Conservation (phyloP, 1,140 invertebrate species). For the Aleiodes sp. region DNA sequence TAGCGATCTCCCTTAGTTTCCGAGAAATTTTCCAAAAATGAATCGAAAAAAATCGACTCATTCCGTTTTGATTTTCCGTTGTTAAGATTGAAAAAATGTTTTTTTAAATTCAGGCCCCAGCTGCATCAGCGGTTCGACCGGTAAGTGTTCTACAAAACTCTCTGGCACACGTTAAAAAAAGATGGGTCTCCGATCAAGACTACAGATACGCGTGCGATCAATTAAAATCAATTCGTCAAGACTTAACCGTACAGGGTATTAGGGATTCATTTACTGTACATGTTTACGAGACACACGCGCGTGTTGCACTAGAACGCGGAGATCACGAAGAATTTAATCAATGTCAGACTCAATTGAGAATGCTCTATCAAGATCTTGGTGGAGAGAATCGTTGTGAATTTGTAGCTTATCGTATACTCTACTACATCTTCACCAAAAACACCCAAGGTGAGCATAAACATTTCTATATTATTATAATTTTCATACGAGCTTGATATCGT, state of each 20-base stretch:
- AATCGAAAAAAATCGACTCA: neutral
- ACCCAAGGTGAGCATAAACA: constrained; percentile 79
- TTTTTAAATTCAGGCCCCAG: constrained; percentile 78
- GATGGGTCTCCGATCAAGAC: constrained; percentile 89
- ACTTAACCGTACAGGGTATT: constrained; percentile 97
- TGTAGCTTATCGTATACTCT: constrained; percentile 93
- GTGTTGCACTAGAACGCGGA: constrained; percentile 95
- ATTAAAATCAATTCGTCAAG: constrained; percentile 97
- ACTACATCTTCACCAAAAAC: constrained; percentile 97
- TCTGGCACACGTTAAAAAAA: constrained; percentile 87
- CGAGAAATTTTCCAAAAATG: no score
- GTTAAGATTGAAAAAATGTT: neutral
- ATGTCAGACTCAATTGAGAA: constrained; percentile 96
- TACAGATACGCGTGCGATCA: constrained; percentile 98
- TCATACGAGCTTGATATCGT: neutral
- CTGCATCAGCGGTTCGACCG: constrained; percentile 89
- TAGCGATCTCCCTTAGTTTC: no score
- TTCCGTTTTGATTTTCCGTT: neutral
- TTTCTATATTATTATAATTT: constrained; percentile 17
- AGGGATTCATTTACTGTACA: constrained; percentile 92
- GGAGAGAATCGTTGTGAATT: constrained; percentile 87
- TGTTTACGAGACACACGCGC: constrained; percentile 98
- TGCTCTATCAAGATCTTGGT: constrained; percentile 81
- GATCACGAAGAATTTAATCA: constrained; percentile 99
- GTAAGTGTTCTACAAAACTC: constrained; percentile 85